phyloP scores from a whole-genome alignment of 2,888 invertebrate genomes.

The Chaetogeoica ovagalla region DNA sequence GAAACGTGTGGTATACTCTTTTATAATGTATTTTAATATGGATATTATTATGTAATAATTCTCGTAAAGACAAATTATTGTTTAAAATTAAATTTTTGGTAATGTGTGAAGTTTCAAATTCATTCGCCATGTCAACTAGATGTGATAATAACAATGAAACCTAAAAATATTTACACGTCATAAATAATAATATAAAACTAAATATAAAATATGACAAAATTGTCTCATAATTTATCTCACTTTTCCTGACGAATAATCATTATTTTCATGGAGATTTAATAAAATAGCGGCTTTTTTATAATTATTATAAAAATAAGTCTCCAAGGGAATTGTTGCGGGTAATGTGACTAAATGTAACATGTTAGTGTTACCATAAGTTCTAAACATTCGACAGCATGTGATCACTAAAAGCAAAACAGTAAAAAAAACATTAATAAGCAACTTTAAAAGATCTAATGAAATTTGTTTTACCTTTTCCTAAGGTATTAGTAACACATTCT shows the following conservation, averaged over 20 bases:
- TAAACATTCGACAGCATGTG: conserved; percentile 13
- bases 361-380: conserved; percentile 44
- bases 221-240: neutral
- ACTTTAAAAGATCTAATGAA: neutral
- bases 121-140: conserved; percentile 24
- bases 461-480: conserved; percentile 32
- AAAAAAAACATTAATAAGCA: conserved; percentile 1
- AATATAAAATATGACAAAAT: neutral
- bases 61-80: conserved; percentile 2
- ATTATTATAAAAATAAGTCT: conserved; percentile 35
- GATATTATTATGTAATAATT: conserved; percentile 6
- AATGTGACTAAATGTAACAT: conserved; percentile 43
- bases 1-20: conserved; percentile 32
- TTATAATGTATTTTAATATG: conserved; percentile 32
- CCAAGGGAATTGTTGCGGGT: conserved; percentile 36
- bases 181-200: neutral
- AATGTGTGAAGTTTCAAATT: conserved; percentile 25
- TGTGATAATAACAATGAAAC: conserved; percentile 23
- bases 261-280: conserved; percentile 25
- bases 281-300: conserved; percentile 35
- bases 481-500: conserved; percentile 37
- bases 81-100: conserved; percentile 25
- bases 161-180: neutral
- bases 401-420: conserved; percentile 36
- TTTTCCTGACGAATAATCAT: conserved; percentile 8